These are phyloP conservation scores for Salpingus planirostris DNA, from an alignment of 2,888 invertebrate species.

Conservation along the genomic window DNA sequence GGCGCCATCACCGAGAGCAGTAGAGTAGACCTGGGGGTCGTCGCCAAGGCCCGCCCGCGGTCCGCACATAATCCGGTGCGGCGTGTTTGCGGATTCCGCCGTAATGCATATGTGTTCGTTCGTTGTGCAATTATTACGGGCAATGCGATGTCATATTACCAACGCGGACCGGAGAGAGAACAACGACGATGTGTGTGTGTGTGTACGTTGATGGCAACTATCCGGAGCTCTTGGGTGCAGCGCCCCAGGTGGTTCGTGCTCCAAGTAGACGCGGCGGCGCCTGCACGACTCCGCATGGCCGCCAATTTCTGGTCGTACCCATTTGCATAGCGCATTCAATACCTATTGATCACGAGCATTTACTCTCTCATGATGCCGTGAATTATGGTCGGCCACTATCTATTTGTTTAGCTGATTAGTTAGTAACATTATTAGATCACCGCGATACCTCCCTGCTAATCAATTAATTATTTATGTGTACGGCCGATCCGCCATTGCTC, in stretches of 20 bases:
- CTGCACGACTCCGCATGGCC: slow-evolving; percentile 27
- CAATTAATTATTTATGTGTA: slow-evolving; percentile 45
- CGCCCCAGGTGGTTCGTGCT: slow-evolving; percentile 26
- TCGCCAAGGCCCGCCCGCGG: no score
- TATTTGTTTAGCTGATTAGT: slow-evolving; percentile 46
- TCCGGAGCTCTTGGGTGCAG: slow-evolving; percentile 31
- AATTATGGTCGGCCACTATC: slow-evolving; percentile 44
- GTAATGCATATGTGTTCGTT: slow-evolving; percentile 34
- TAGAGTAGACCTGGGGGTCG: no score
- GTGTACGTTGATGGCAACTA: slow-evolving; percentile 32
- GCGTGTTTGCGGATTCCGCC: slow-evolving; percentile 32
- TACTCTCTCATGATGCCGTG: slow-evolving; percentile 41
- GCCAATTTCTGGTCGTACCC: slow-evolving; percentile 29
- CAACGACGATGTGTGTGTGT: slow-evolving; percentile 11
- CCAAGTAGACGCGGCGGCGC: slow-evolving; percentile 23
- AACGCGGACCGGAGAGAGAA: slow-evolving; percentile 4
- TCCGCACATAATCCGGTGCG: slow-evolving; percentile 27
- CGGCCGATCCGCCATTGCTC: slow-evolving; percentile 31
- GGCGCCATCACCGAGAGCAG: no score
- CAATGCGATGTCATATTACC: slow-evolving; percentile 33
- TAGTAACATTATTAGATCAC: slow-evolving; percentile 45
- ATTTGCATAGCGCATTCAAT: slow-evolving; percentile 43
- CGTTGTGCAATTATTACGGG: slow-evolving; percentile 33
- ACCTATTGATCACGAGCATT: slow-evolving; percentile 43
- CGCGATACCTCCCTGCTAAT: slow-evolving; percentile 45